phyloP scores from a whole-genome alignment of 2,888 invertebrate genomes.

The Drosophila kokeensis region DNA sequence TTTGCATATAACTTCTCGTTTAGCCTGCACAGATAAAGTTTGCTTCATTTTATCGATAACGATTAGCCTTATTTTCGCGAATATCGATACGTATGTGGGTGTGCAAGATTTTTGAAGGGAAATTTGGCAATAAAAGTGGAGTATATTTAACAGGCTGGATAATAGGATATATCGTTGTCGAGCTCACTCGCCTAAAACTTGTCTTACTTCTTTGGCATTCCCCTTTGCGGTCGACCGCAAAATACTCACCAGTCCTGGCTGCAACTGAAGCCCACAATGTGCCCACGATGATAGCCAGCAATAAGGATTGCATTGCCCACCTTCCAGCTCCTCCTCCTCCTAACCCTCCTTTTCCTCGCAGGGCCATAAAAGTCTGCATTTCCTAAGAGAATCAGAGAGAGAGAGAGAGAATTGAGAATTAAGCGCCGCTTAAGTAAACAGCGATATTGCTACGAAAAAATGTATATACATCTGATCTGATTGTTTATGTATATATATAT shows the following conservation, averaged over 20 bases:
- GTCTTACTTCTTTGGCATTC: slow-evolving; percentile 7
- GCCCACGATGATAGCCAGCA: slow-evolving; percentile 53
- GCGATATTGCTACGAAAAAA: slow-evolving; percentile 10
- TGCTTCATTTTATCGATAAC: no score
- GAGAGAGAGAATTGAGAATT: slow-evolving; percentile 9
- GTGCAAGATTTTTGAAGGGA: background rate
- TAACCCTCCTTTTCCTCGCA: background rate
- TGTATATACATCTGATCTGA: slow-evolving; percentile 2
- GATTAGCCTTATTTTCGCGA: no score
- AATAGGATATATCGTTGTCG: background rate
- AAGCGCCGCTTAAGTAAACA: slow-evolving; percentile 41
- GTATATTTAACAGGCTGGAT: background rate
- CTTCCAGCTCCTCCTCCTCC: background rate
- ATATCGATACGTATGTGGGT: background rate
- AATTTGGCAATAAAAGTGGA: background rate
- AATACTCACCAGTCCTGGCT: slow-evolving; percentile 77
- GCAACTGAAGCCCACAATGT: slow-evolving; percentile 72
- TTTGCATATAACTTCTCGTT: no score
- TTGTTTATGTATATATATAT: background rate
- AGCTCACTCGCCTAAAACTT: background rate
- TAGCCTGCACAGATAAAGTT: no score
- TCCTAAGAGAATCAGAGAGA: background rate
- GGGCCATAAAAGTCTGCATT: slow-evolving; percentile 12
- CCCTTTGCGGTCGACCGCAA: slow-evolving; percentile 47
- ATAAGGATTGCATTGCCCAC: slow-evolving; percentile 27